Conservation (phyloP, 1,140 invertebrate species). For the Sarcophaga peregrina region DNA sequence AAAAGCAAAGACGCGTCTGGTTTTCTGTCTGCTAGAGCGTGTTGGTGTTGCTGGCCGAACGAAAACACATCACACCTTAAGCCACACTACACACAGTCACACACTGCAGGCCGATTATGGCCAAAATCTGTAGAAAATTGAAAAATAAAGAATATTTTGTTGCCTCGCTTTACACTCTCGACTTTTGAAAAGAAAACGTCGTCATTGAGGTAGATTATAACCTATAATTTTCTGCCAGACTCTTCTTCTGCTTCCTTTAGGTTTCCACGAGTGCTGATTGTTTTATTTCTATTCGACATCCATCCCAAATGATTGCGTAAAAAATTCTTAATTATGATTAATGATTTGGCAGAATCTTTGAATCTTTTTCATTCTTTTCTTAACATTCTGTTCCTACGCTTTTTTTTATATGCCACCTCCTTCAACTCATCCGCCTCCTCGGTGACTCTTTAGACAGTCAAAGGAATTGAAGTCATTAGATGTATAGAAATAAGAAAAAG, state of each 20-base stretch:
- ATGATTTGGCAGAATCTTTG: constrained; percentile 35
- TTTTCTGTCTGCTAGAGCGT: not conserved
- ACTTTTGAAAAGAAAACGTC: not conserved
- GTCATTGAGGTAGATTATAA: not conserved
- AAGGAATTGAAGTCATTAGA: not conserved
- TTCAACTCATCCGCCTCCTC: too few relatives aligned
- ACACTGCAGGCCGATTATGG: not conserved
- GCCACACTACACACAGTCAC: not conserved
- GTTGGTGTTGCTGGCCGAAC: not conserved
- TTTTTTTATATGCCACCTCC: too few relatives aligned
- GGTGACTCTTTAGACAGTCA: too few relatives aligned
- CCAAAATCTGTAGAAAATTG: too few relatives aligned
- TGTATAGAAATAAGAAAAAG: not conserved
- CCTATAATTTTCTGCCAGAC: constrained; percentile 15
- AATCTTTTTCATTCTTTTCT: constrained; percentile 10
- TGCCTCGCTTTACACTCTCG: not conserved
- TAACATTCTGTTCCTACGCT: not conserved
- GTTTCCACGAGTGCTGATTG: not conserved
- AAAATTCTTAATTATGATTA: constrained; percentile 39
- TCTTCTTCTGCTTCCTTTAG: not conserved
- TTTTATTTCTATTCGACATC: constrained; percentile 25
- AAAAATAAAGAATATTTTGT: too few relatives aligned
- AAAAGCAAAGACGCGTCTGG: not conserved
- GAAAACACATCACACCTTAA: constrained; percentile 11
- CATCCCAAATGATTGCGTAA: constrained; percentile 35